These are phyloP conservation scores for Eubasilissa regina DNA, from an alignment of 1,140 invertebrate genomes.

Conservation along the genomic window DNA sequence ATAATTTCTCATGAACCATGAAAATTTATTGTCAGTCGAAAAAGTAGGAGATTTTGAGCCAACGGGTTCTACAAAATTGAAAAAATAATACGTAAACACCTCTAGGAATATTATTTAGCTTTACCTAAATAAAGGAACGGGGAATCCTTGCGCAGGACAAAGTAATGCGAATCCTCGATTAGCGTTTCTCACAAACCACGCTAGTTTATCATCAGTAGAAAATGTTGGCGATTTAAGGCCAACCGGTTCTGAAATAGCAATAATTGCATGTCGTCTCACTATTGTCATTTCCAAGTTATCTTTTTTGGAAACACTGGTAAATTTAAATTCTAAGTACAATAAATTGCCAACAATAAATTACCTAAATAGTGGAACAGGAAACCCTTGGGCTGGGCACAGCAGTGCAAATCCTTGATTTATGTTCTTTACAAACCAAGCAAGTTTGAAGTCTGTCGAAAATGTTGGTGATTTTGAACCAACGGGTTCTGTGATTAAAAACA, in stretches of 20 bases:
- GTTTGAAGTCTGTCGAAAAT: constrained; percentile 75
- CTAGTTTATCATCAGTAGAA: constrained; percentile 76
- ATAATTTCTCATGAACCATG: constrained; percentile 67
- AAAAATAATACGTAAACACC: constrained; percentile 44
- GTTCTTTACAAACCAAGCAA: constrained; percentile 66
- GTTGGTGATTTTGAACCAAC: constrained; percentile 77
- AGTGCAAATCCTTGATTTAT: constrained; percentile 65
- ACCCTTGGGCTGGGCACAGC: constrained; percentile 73
- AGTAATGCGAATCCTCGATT: constrained; percentile 72
- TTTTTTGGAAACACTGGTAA: constrained; percentile 61
- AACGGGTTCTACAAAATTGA: constrained; percentile 67
- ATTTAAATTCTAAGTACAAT: constrained; percentile 57
- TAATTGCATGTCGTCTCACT: constrained; percentile 66
- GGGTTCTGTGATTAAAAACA: constrained; percentile 72
- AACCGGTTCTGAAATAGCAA: constrained; percentile 69
- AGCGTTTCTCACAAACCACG: constrained; percentile 73
- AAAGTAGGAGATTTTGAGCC: constrained; percentile 68
- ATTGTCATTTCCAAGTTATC: constrained; percentile 73
- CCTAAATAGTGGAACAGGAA: constrained; percentile 73
- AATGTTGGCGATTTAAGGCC: constrained; percentile 75
- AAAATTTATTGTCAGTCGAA: constrained; percentile 69
- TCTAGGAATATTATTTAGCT: constrained; percentile 63
- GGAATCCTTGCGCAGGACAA: constrained; percentile 81
- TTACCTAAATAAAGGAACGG: constrained; percentile 82
- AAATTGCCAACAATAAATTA: too few species aligned